These are phyloP conservation scores for Mobula hypostoma DNA, from an alignment of 2,113 vertebrate genomes.

Conservation along the genomic window DNA sequence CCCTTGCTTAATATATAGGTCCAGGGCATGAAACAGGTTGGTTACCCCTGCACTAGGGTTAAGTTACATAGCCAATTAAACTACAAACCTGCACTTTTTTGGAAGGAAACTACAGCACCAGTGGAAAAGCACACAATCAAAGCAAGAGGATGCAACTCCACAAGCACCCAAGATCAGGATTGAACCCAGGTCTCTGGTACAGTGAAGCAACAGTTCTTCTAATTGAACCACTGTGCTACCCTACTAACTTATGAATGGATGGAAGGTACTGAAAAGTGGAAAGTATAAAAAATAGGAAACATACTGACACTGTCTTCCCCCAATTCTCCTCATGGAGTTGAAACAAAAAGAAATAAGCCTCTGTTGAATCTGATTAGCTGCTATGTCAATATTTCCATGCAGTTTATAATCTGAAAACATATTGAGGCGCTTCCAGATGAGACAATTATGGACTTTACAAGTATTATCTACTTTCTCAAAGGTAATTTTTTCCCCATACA, in stretches of 20 bases:
- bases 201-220: too few relatives aligned
- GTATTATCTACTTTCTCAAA: neutral
- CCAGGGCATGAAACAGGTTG: too few relatives aligned
- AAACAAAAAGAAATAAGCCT: neutral
- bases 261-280: neutral
- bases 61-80: too few relatives aligned
- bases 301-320: neutral
- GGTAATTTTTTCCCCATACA: neutral
- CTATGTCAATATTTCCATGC: neutral
- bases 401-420: neutral
- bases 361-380: neutral
- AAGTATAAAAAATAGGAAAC: neutral
- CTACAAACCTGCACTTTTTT: too few relatives aligned
- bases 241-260: neutral
- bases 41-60: too few relatives aligned
- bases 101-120: too few relatives aligned
- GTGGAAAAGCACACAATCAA: too few relatives aligned
- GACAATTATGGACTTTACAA: neutral
- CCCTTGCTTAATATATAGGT: too few relatives aligned
- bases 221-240: too few relatives aligned
- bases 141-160: too few relatives aligned
- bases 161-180: too few relatives aligned
- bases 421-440: neutral
- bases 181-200: too few relatives aligned
- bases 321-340: neutral